Evolutionary conservation across 2,888 invertebrate genomes (phyloP).

Genomic region (Orthosia incerta): DNA sequence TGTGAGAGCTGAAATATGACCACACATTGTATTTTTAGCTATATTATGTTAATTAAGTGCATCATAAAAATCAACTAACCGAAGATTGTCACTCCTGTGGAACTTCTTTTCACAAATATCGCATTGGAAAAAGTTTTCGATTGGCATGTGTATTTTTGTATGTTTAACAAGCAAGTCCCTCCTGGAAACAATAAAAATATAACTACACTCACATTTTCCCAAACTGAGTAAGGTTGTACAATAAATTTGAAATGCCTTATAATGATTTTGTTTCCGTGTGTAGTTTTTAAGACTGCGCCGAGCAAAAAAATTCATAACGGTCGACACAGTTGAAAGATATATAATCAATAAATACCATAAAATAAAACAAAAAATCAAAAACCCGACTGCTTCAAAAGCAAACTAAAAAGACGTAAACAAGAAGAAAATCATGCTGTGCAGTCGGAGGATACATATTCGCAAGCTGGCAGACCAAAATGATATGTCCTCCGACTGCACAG

Average conservation of each 20-base stretch:
- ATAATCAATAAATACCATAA: background rate
- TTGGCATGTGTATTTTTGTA: slow-evolving; percentile 91
- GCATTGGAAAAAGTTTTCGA: slow-evolving; percentile 90
- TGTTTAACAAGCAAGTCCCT: slow-evolving; percentile 92
- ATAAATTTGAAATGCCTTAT: background rate
- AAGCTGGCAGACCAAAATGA: no score
- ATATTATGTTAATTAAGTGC: slow-evolving; percentile 11
- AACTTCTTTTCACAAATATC: slow-evolving; percentile 91
- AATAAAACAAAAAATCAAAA: no score
- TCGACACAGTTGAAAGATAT: no score
- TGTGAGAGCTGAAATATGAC: slow-evolving; percentile 84
- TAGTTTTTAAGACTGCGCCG: no score
- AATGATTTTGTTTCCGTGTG: no score
- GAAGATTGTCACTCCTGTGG: slow-evolving; percentile 90
- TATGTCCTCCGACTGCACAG: no score
- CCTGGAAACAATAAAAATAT: slow-evolving; percentile 79
- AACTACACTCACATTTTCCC: background rate
- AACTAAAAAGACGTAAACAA: no score
- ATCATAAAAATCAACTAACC: slow-evolving; percentile 72
- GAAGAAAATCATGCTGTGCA: no score
- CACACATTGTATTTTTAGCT: slow-evolving; percentile 9
- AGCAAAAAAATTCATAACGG: no score
- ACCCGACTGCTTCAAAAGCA: no score
- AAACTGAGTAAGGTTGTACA: background rate
- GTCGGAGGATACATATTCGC: no score